These are phyloP conservation scores for Prolemur simus DNA, from an alignment of 2,113 vertebrate species.

Conservation along the genomic window DNA sequence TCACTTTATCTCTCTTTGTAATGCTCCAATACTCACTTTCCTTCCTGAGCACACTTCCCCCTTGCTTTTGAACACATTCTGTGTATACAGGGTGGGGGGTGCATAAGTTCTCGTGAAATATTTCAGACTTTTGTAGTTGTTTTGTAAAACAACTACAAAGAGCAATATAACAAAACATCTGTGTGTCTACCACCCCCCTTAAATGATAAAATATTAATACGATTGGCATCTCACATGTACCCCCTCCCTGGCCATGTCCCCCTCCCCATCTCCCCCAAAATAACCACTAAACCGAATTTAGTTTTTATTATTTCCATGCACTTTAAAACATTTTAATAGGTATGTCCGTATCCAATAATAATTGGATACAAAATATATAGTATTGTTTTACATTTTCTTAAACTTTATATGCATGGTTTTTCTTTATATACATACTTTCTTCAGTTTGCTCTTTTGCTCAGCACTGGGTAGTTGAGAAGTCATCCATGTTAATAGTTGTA, in stretches of 20 bases:
- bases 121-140: no score
- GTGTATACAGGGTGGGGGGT: background rate
- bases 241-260: background rate
- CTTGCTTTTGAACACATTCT: background rate
- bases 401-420: background rate
- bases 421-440: background rate
- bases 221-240: background rate
- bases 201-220: background rate
- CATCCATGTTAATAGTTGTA: background rate
- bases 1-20: background rate
- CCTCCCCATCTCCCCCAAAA: background rate
- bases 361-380: background rate
- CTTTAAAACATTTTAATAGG: background rate
- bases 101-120: background rate
- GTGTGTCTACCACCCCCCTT: background rate
- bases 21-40: background rate
- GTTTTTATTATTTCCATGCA: background rate
- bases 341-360: background rate
- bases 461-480: background rate
- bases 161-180: background rate
- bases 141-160: background rate
- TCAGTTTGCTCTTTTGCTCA: background rate
- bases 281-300: slow-evolving; percentile 19
- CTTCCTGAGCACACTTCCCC: background rate
- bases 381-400: slow-evolving; percentile 4